Percentiles rank a stretch among this genome's conserved stretches.
Conservation (phyloP, 1,140 invertebrate genomes). For the Drosophila kurseongensis region DNA sequence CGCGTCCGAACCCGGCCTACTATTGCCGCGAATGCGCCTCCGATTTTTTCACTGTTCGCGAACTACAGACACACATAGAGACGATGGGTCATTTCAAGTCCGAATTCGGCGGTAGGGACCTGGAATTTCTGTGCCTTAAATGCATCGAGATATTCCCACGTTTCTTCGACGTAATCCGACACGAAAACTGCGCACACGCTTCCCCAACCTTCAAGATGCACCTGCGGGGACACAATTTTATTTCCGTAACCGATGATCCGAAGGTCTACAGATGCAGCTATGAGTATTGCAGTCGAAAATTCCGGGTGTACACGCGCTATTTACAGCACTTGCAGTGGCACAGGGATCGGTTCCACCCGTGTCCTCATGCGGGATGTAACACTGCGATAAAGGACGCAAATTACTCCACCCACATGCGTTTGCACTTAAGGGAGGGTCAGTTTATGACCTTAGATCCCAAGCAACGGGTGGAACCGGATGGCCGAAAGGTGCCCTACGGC, state of each 20-base stretch:
- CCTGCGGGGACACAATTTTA: background rate
- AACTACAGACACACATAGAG: background rate
- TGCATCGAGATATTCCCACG: conserved; percentile 1
- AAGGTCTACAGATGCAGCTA: background rate
- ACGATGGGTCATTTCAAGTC: background rate
- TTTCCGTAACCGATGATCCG: no score
- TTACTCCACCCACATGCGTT: background rate
- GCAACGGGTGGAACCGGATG: conserved; percentile 9
- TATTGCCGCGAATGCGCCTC: conserved; percentile 11
- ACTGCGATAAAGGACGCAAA: background rate
- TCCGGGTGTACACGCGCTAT: conserved; percentile 5
- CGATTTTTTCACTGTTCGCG: background rate
- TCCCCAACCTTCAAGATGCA: background rate
- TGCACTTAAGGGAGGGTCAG: conserved; percentile 1
- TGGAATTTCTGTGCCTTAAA: conserved; percentile 14
- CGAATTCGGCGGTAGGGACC: background rate
- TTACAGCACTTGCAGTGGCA: conserved; percentile 8
- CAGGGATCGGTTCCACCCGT: background rate
- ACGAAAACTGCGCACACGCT: conserved; percentile 11
- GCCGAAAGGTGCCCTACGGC: background rate
- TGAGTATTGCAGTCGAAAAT: background rate
- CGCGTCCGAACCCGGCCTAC: conserved; percentile 6
- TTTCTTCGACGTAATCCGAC: conserved; percentile 12
- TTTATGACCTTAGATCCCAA: conserved; percentile 6
- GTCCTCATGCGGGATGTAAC: background rate